Evolutionary conservation across 1,140 invertebrate genomes (phyloP).

Genomic region (Diorhabda carinulata): DNA sequence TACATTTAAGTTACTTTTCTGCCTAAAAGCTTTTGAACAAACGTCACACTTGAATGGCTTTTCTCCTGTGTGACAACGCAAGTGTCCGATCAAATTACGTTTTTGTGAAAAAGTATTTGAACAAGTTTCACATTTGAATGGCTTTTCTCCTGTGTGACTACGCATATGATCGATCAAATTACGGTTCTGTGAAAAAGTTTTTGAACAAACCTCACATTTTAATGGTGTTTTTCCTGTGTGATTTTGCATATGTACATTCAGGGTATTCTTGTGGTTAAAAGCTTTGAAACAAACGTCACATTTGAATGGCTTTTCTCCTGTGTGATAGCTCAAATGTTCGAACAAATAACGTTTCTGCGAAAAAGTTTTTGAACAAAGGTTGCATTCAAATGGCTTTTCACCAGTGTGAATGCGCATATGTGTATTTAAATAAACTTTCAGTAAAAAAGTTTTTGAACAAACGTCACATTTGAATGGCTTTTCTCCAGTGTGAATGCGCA

Average conservation of each 20-base stretch:
- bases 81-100: too few species aligned
- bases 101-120: too few species aligned
- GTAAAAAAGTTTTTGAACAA: neutral
- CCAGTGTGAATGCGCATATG: neutral
- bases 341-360: neutral
- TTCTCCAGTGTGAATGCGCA: neutral
- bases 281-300: conserved; percentile 3
- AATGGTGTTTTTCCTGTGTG: neutral
- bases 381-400: neutral
- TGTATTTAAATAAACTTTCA: neutral
- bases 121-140: conserved; percentile 48
- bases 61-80: too few species aligned
- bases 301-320: conserved; percentile 1
- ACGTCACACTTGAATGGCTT: neutral
- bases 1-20: too few species aligned
- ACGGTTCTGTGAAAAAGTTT: conserved; percentile 51
- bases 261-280: neutral
- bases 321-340: neutral
- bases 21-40: neutral
- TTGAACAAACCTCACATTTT: conserved; percentile 48
- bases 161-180: conserved; percentile 54
- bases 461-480: neutral
- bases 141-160: conserved; percentile 62
- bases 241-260: neutral
- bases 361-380: conserved; percentile 3